These are phyloP conservation scores for Sinonovacula constricta DNA, from an alignment of 1,140 invertebrate genomes.

Conservation along the genomic window DNA sequence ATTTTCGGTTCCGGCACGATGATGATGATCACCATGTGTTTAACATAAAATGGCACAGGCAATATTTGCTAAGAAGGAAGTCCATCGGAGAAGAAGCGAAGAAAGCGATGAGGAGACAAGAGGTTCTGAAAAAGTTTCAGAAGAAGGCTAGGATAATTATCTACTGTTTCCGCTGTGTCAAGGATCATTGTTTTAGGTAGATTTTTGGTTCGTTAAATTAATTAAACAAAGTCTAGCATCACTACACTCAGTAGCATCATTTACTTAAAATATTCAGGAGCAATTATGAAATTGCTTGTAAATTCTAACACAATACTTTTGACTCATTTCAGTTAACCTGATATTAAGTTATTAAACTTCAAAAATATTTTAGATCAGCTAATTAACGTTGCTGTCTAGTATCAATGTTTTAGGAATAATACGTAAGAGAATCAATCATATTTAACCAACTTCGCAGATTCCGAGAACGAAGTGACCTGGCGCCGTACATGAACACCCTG, in stretches of 20 bases:
- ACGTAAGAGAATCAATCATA: not conserved
- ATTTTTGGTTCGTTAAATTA: too few relatives aligned
- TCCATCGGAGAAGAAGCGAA: conserved; percentile 2
- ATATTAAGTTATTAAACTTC: too few relatives aligned
- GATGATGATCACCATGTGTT: too few relatives aligned
- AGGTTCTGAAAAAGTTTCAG: conserved; percentile 37
- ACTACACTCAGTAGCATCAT: too few relatives aligned
- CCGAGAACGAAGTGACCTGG: conserved; percentile 44
- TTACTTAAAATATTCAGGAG: too few relatives aligned
- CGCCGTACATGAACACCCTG: conserved; percentile 57
- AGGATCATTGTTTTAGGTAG: conserved; percentile 50
- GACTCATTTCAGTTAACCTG: too few relatives aligned
- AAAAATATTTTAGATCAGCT: not conserved
- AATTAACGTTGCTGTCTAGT: not conserved
- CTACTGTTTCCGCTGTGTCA: conserved; percentile 43
- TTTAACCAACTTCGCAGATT: conserved; percentile 12
- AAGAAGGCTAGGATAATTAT: conserved; percentile 45
- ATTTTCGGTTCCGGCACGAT: too few relatives aligned
- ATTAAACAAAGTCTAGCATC: too few relatives aligned
- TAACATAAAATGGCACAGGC: too few relatives aligned
- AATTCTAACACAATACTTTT: too few relatives aligned
- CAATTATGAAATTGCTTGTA: too few relatives aligned
- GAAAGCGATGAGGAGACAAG: conserved; percentile 6
- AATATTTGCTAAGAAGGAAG: not conserved
- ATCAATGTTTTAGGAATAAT: not conserved